Conservation (phyloP, 2,888 invertebrate species). For the Mesorhabditis sp. region DNA sequence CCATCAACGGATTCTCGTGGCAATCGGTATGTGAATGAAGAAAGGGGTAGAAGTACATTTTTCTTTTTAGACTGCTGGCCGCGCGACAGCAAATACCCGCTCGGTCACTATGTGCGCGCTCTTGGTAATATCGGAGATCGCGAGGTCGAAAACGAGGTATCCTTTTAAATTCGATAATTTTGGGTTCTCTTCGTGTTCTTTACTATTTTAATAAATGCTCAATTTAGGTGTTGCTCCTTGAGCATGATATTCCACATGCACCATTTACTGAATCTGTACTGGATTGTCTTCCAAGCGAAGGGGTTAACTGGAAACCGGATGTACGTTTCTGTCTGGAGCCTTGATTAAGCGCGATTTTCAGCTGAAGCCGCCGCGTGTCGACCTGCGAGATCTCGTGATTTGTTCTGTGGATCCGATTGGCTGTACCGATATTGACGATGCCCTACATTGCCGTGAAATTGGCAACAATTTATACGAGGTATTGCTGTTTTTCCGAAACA, state of each 20-base stretch:
- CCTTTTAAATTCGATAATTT: background rate
- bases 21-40: constrained; percentile 68
- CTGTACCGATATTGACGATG: constrained; percentile 98
- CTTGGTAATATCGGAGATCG: constrained; percentile 88
- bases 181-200: background rate
- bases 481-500: background rate
- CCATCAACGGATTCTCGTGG: constrained; percentile 78
- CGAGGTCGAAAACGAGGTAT: constrained; percentile 86
- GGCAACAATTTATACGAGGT: constrained; percentile 65
- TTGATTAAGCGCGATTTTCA: background rate
- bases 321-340: constrained; percentile 59
- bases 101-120: constrained; percentile 86
- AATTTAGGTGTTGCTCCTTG: constrained; percentile 72
- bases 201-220: background rate
- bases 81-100: constrained; percentile 59
- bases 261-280: constrained; percentile 90
- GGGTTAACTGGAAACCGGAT: constrained; percentile 44
- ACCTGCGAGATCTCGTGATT: constrained; percentile 78
- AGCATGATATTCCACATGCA: constrained; percentile 93
- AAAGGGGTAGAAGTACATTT: background rate
- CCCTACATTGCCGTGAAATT: constrained; percentile 78
- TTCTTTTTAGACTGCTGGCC: constrained; percentile 76
- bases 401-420: constrained; percentile 82
- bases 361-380: constrained; percentile 66
- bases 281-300: constrained; percentile 75